Evolutionary conservation across 2,797 vertebrate genomes (phyloP).

Genomic region (Cheirogaleus major): DNA sequence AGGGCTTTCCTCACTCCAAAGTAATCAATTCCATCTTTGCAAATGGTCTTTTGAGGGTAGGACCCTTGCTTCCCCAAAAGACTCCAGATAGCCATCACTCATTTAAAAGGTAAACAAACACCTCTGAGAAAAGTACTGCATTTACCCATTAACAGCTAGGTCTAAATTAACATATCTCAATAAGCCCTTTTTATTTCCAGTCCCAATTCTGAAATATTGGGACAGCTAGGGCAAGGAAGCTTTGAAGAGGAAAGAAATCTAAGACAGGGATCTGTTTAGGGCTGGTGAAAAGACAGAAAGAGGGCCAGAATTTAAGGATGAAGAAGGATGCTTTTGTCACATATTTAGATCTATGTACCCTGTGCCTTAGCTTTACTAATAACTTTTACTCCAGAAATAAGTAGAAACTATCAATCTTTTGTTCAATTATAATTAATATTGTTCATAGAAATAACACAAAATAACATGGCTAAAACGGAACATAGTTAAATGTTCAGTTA

Average conservation of each 20-base stretch:
- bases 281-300: neutral
- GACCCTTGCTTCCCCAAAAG: neutral
- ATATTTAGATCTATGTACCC: neutral
- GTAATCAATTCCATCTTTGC: neutral
- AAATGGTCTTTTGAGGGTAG: neutral
- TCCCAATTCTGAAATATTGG: neutral
- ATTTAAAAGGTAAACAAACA: constrained; percentile 10
- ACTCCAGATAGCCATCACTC: neutral
- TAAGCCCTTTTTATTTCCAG: neutral
- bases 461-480: neutral
- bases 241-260: neutral
- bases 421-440: neutral
- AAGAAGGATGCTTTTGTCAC: neutral
- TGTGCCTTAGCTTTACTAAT: neutral
- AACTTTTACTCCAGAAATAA: neutral
- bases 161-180: neutral
- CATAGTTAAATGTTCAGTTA: neutral
- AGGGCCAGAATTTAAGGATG: neutral
- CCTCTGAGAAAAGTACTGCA: neutral
- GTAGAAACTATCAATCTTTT: constrained; percentile 7
- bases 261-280: neutral
- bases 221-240: neutral
- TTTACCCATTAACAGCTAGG: neutral
- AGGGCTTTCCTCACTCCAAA: neutral
- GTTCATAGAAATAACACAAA: neutral